Percentiles rank a stretch among this genome's conserved stretches.
phyloP scores from a whole-genome alignment of 2,113 vertebrate species.

The Ranitomeya imitator region DNA sequence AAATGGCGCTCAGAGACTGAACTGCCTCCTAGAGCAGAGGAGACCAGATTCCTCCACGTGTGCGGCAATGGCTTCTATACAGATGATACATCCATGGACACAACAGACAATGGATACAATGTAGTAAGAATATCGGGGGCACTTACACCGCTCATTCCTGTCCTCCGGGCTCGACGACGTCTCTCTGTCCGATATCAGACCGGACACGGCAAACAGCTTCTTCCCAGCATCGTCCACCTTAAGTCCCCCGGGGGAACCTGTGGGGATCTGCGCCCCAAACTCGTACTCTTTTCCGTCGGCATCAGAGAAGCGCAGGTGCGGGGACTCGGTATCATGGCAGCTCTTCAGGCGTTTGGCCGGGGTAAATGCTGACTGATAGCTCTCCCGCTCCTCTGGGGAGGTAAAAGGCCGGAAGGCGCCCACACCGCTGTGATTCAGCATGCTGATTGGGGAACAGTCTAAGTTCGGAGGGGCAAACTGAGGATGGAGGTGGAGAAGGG shows the following conservation, averaged over 20 bases:
- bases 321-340: constrained; percentile 95
- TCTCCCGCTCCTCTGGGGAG: constrained; percentile 93
- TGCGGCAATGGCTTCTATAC: too few species aligned
- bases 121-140: constrained; percentile 54
- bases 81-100: too few species aligned
- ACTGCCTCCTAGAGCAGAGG: too few species aligned
- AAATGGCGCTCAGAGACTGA: neutral
- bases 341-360: constrained; percentile 98
- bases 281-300: constrained; percentile 98
- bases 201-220: constrained; percentile 98
- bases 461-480: constrained; percentile 97
- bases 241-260: constrained; percentile 91
- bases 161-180: constrained; percentile 97
- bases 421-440: constrained; percentile 97
- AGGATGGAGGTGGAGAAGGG: constrained; percentile 95
- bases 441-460: constrained; percentile 97
- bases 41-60: too few species aligned
- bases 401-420: constrained; percentile 97
- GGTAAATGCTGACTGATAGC: constrained; percentile 97
- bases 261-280: constrained; percentile 90
- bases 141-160: constrained; percentile 98
- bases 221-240: constrained; percentile 96
- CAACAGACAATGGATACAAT: neutral
- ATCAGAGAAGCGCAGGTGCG: constrained; percentile 97
- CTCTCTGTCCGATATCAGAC: constrained; percentile 97